Evolutionary conservation across 2,797 vertebrate genomes (phyloP).

Genomic region (Danio choprae): DNA sequence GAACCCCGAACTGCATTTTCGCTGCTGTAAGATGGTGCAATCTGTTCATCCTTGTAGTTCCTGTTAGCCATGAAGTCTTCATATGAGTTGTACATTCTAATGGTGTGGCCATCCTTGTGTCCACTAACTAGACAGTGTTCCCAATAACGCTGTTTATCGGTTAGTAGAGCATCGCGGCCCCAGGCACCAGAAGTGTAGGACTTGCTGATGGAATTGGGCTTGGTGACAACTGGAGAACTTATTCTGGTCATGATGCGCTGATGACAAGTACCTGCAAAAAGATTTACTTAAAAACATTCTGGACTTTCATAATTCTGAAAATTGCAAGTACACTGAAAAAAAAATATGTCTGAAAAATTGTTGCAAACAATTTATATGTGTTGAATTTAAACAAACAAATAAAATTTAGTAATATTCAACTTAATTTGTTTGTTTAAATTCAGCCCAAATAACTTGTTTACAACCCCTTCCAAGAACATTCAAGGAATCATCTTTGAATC

Average conservation of each 20-base stretch:
- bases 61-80: constrained; percentile 71
- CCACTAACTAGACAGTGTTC: constrained; percentile 66
- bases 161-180: constrained; percentile 69
- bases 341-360: no score
- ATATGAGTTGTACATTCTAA: constrained; percentile 67
- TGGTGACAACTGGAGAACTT: constrained; percentile 68
- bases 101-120: constrained; percentile 64
- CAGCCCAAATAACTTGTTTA: no score
- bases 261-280: constrained; percentile 63
- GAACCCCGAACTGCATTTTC: constrained; percentile 71
- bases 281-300: background rate
- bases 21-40: constrained; percentile 60
- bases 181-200: constrained; percentile 72
- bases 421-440: no score
- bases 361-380: no score
- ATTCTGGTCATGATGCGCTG: constrained; percentile 71
- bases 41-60: constrained; percentile 61
- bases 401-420: no score
- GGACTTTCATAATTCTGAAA: no score
- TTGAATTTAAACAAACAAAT: no score
- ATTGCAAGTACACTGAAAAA: no score
- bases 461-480: no score
- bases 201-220: constrained; percentile 66
- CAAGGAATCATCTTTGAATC: no score
- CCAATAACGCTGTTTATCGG: constrained; percentile 67